Evolutionary conservation across 2,888 invertebrate genomes (phyloP), one percentile per base, ranked within the genome.

Genomic region (Rhamnusium bicolor): DNA sequence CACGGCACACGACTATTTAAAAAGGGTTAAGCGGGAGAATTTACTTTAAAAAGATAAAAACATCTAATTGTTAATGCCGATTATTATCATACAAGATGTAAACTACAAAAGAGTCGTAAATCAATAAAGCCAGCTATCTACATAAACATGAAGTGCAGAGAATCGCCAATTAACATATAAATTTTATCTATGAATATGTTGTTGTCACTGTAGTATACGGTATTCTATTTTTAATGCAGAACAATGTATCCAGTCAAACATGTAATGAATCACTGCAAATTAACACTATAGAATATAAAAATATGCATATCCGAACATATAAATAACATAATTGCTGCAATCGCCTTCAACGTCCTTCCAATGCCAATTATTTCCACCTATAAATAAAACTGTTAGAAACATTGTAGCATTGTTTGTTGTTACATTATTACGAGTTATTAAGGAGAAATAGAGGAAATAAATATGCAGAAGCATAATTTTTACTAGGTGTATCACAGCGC

Each of bases 311-410:
- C 56, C 63, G 65, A 19, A 24, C 56, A 14, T 65, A 56, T 67
- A 80, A 76, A 79, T 76, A 78, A 77, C 76, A 77, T 79, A 79
- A 80, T 80, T 79, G 74, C 76, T 29, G 72, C 60, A 79, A 81
- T 81, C 77, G 80, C 81, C 83, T 82, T 83, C 81, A 71, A 72
- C 80, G 83, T 77, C 83, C 83, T 83, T 83, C 82, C 76, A 73
- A 74, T 76, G 71, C 73, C 63, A 71, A 72, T 73, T 73, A 58
- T 61, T 58, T 71, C 65, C 58, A 71, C 47, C 47, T 67, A 46
- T 54, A 67, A 69, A 51, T 56, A 54, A 18, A 56, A 56, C 12
- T 63, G 63, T 51, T 61, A 21, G 65, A 24, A 51, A 18, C 51
- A 51, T 14, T 7, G n/a, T n/a, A 53, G 16, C n/a, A 65, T n/a